Conservation (phyloP, 1,140 invertebrate genomes). For the Listronotus oregonensis region DNA sequence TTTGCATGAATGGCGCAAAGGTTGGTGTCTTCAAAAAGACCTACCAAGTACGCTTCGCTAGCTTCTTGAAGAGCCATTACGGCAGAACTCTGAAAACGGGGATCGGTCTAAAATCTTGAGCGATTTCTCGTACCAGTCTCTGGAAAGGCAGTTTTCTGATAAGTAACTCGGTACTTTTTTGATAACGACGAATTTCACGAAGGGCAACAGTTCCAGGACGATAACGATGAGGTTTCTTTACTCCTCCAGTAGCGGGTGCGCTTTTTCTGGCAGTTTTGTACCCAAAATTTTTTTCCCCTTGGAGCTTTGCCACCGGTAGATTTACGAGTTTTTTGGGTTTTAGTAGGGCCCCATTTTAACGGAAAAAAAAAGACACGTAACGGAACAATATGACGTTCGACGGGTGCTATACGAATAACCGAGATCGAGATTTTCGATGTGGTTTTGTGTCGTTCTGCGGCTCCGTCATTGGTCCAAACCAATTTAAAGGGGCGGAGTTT, state of each 20-base stretch:
- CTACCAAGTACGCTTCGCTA: conserved; percentile 83
- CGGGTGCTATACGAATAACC: not conserved
- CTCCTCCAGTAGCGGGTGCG: conserved; percentile 81
- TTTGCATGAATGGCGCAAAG: conserved; percentile 56
- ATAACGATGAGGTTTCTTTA: conserved; percentile 77
- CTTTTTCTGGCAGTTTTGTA: conserved; percentile 78
- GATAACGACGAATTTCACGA: conserved; percentile 78
- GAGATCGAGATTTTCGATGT: not conserved
- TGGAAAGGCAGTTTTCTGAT: conserved; percentile 86
- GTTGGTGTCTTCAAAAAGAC: conserved; percentile 81
- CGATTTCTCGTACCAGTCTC: conserved; percentile 80
- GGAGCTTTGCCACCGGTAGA: conserved; percentile 80
- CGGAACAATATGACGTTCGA: not conserved
- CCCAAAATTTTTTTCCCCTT: conserved; percentile 76
- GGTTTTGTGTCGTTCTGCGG: not conserved
- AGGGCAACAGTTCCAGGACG: conserved; percentile 80
- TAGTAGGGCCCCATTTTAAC: conserved; percentile 57
- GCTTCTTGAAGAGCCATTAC: conserved; percentile 67
- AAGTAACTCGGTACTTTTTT: conserved; percentile 77
- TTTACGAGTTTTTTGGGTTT: conserved; percentile 79
- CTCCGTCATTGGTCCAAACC: conserved; percentile 1
- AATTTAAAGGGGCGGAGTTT: conserved; percentile 1
- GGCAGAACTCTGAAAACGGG: conserved; percentile 70
- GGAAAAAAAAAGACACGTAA: not conserved
- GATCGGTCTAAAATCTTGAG: conserved; percentile 78